These are phyloP conservation scores for Sinocyclocheilus maitianheensis DNA, from an alignment of 2,113 vertebrate species.

Conservation along the genomic window DNA sequence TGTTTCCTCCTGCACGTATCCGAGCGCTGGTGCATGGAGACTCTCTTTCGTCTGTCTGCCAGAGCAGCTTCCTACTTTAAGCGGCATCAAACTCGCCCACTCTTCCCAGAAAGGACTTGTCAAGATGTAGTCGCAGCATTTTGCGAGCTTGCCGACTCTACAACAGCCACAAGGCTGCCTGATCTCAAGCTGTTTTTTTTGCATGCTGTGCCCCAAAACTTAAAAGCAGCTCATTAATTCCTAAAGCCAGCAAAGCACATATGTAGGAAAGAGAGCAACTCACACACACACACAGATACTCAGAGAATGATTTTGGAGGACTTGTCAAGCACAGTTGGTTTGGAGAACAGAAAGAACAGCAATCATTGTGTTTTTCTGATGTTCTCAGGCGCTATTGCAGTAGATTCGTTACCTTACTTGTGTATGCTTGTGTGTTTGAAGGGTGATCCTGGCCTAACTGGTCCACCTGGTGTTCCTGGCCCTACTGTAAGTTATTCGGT, in stretches of 20 bases:
- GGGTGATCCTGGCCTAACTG: conserved; percentile 85
- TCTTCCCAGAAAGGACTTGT: conserved; percentile 38
- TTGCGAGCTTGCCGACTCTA: not conserved
- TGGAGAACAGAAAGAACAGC: not conserved
- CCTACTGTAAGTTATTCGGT: conserved; percentile 73
- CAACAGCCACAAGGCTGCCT: conserved; percentile 25
- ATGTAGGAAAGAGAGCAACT: not conserved
- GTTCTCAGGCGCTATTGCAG: not conserved
- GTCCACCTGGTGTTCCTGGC: conserved; percentile 76
- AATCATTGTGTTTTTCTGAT: not conserved
- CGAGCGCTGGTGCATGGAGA: too few relatives aligned
- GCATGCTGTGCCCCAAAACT: conserved; percentile 12
- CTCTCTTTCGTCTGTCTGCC: too few relatives aligned
- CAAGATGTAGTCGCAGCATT: conserved; percentile 33
- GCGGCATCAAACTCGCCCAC: conserved; percentile 34
- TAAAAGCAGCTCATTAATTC: conserved; percentile 50
- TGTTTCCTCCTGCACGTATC: too few relatives aligned
- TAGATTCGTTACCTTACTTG: conserved; percentile 43
- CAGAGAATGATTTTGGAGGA: not conserved
- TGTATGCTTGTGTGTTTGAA: conserved; percentile 63
- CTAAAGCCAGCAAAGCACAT: conserved; percentile 18
- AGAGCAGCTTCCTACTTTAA: not conserved
- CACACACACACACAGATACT: not conserved
- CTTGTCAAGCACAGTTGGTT: conserved; percentile 21
- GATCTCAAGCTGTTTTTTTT: conserved; percentile 49